phyloP scores from a whole-genome alignment of 2,113 vertebrate species.

The Bothrops jararaca region DNA sequence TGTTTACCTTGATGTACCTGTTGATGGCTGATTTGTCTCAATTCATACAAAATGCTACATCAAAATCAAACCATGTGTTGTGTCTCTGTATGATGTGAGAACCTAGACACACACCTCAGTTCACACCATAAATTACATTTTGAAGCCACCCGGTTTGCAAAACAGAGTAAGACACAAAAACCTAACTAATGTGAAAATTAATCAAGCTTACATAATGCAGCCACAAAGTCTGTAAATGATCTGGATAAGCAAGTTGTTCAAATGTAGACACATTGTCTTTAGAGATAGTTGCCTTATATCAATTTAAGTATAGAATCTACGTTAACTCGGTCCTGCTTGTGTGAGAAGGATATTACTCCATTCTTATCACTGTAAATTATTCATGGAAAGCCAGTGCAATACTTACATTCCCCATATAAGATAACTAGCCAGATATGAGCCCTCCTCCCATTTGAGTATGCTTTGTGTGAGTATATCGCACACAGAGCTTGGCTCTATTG shows the following conservation, averaged over 20 bases:
- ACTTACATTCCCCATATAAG: background rate
- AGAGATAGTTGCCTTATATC: background rate
- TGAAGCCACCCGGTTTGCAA: background rate
- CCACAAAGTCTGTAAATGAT: background rate
- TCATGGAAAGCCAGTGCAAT: background rate
- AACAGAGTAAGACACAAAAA: background rate
- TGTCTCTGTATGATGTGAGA: background rate
- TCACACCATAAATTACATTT: background rate
- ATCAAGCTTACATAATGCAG: background rate
- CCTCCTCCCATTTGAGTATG: background rate
- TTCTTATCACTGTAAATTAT: background rate
- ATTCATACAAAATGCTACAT: background rate
- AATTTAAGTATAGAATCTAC: background rate
- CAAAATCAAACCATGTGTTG: background rate
- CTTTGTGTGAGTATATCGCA: background rate
- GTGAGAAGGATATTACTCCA: background rate
- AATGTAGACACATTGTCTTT: background rate
- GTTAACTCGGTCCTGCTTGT: background rate
- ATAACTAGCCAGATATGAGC: background rate
- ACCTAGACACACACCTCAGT: background rate
- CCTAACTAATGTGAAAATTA: background rate
- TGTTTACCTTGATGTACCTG: background rate
- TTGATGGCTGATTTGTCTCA: background rate
- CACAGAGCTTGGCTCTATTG: background rate
- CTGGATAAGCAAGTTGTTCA: background rate